These are phyloP conservation scores for Apus apus DNA, from an alignment of 2,113 vertebrate species.

Conservation along the genomic window DNA sequence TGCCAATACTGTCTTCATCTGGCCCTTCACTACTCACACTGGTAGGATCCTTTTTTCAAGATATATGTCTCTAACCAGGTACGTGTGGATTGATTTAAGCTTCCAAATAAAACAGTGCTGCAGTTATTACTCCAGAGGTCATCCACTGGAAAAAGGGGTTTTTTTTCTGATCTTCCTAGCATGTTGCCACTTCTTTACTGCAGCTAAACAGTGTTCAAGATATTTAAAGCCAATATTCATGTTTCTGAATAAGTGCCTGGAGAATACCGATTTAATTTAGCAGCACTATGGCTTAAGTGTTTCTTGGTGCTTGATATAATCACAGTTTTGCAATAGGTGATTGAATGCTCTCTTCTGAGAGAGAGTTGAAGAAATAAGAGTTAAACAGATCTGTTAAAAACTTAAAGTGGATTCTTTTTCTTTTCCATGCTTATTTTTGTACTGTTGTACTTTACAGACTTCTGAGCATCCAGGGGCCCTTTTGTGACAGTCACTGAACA, in stretches of 20 bases:
- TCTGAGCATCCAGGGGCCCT: not conserved
- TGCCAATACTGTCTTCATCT: conserved; percentile 30
- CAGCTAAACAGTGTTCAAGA: not conserved
- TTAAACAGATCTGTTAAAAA: conserved; percentile 8
- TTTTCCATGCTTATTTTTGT: not conserved
- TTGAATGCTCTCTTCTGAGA: not conserved
- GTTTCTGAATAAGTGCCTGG: conserved; percentile 25
- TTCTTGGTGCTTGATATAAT: conserved; percentile 32
- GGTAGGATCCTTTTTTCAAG: conserved; percentile 21
- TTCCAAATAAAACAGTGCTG: conserved; percentile 57
- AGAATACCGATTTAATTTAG: conserved; percentile 67
- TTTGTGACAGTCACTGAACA: not conserved
- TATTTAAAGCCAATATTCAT: not conserved
- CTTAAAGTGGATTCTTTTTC: not conserved
- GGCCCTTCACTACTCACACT: conserved; percentile 38
- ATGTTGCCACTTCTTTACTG: not conserved
- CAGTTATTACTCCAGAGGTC: conserved; percentile 17
- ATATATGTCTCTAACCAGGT: conserved; percentile 39
- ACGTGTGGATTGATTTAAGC: conserved; percentile 55
- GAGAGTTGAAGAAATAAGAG: not conserved
- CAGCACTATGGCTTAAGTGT: conserved; percentile 17
- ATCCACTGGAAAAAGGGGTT: not conserved
- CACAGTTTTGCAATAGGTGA: not conserved
- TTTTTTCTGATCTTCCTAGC: not conserved
- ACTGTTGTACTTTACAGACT: not conserved